A percentile compares a stretch with the other conserved stretches of the same genome.
Conservation (phyloP, 2,888 invertebrate genomes). For the Sesamia inferens region DNA sequence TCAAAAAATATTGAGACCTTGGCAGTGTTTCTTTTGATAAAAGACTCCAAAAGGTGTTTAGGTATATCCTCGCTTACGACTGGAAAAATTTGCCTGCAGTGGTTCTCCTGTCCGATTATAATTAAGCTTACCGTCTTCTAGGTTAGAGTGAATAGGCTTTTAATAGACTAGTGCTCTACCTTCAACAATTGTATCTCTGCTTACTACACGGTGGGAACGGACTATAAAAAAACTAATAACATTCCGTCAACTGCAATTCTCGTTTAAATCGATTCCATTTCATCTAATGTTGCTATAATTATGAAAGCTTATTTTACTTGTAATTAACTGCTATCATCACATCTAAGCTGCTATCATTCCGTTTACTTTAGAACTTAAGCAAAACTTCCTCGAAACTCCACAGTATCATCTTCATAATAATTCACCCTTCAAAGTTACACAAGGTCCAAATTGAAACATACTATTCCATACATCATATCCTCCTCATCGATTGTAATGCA, state of each 20-base stretch:
- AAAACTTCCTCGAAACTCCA: slow-evolving; percentile 16
- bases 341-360: not conserved
- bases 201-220: no score
- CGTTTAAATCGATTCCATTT: not conserved
- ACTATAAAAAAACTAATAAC: no score
- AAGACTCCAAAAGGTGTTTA: not conserved
- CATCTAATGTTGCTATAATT: not conserved
- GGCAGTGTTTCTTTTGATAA: not conserved
- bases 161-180: no score
- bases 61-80: no score
- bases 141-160: no score
- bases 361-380: slow-evolving; percentile 23
- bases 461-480: slow-evolving; percentile 28
- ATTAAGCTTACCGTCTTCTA: no score
- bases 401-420: slow-evolving; percentile 20
- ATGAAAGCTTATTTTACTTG: not conserved
- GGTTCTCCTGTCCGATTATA: no score
- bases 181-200: no score
- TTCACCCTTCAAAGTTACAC: slow-evolving; percentile 22
- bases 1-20: slow-evolving; percentile 18
- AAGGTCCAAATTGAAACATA: slow-evolving; percentile 45
- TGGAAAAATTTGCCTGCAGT: no score
- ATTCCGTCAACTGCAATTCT: not conserved
- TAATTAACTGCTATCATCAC: slow-evolving; percentile 11
- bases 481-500: slow-evolving; percentile 56